Evolutionary conservation across 2,797 vertebrate species (phyloP).

Genomic region (Takifugu ocellatus): DNA sequence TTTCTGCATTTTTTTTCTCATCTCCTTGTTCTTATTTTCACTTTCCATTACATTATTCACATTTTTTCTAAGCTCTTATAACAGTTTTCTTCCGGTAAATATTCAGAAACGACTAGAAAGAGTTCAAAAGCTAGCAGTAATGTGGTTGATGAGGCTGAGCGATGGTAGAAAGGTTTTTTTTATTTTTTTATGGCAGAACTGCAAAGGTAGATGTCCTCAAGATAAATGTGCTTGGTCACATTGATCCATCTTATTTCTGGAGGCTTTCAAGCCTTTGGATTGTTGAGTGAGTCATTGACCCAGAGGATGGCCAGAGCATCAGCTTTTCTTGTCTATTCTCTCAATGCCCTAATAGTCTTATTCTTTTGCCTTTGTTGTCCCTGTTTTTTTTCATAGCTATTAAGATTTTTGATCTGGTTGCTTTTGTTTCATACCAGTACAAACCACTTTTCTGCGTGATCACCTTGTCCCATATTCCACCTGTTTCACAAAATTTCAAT

Average conservation of each 20-base stretch:
- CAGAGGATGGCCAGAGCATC: background rate
- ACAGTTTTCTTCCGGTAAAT: background rate
- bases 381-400: background rate
- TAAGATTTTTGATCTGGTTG: background rate
- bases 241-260: conserved; percentile 54
- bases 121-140: background rate
- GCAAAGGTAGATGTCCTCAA: conserved; percentile 16
- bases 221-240: conserved; percentile 41
- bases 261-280: conserved; percentile 33
- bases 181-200: conserved; percentile 2
- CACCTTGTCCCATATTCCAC: background rate
- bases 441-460: background rate
- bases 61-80: background rate
- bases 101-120: background rate
- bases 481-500: background rate
- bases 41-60: conserved; percentile 4
- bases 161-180: background rate
- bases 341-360: background rate
- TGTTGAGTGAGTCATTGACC: conserved; percentile 46
- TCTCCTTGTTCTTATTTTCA: conserved; percentile 18
- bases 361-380: background rate
- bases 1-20: conserved; percentile 55
- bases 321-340: conserved; percentile 3
- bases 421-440: too few relatives aligned
- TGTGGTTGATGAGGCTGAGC: background rate